phyloP scores from a whole-genome alignment of 2,888 invertebrate genomes.

The Plusia festucae region DNA sequence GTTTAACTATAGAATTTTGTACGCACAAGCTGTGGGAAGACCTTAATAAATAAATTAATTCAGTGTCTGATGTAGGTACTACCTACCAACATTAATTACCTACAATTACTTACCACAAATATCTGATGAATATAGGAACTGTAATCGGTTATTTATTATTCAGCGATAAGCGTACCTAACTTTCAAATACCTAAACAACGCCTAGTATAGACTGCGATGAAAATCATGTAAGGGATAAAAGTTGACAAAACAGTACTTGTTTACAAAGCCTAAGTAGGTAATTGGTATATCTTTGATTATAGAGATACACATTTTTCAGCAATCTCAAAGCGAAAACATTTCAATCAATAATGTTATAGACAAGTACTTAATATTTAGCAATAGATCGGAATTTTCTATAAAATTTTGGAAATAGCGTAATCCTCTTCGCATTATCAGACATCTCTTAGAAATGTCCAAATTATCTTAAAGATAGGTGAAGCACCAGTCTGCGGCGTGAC shows the following conservation, averaged over 20 bases:
- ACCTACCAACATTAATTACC: too few relatives aligned
- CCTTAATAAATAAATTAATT: too few relatives aligned
- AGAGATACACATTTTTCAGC: neutral
- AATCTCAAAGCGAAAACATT: neutral
- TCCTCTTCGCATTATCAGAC: slow-evolving; percentile 37
- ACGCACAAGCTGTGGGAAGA: too few relatives aligned
- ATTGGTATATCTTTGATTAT: neutral
- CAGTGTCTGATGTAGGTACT: too few relatives aligned
- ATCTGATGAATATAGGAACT: neutral
- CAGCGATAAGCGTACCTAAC: slow-evolving; percentile 1
- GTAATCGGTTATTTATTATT: neutral
- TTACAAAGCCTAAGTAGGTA: neutral
- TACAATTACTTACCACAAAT: too few relatives aligned
- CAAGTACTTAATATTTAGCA: too few relatives aligned
- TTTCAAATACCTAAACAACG: too few relatives aligned
- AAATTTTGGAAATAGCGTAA: neutral
- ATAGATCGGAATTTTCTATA: slow-evolving; percentile 18
- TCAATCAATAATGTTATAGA: neutral
- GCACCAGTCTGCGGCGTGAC: slow-evolving; percentile 18
- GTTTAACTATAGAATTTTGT: too few relatives aligned
- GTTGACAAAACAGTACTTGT: neutral
- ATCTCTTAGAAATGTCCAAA: slow-evolving; percentile 23
- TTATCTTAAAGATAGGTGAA: slow-evolving; percentile 47
- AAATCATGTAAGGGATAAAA: neutral
- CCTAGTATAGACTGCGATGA: neutral